These are phyloP conservation scores for Heterodera schachtii DNA, from an alignment of 1,140 invertebrate species.

Conservation along the genomic window DNA sequence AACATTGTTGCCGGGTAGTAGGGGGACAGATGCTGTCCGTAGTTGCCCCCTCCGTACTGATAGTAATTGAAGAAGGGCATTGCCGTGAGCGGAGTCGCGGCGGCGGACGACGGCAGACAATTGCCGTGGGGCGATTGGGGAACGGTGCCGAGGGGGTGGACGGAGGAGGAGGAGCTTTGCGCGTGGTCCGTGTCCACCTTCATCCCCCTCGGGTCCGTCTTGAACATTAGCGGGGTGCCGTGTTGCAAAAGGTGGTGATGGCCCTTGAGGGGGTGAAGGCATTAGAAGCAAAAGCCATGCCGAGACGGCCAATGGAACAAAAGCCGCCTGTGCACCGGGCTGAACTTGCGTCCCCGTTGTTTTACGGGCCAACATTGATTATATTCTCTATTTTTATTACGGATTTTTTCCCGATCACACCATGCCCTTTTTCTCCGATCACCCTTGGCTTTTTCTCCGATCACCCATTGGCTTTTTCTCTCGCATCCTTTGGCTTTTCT, in stretches of 20 bases:
- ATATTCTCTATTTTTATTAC: too few relatives aligned
- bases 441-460: too few relatives aligned
- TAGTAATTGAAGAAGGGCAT: neutral
- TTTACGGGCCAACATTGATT: too few relatives aligned
- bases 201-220: neutral
- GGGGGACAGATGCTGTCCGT: neutral
- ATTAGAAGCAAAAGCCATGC: too few relatives aligned
- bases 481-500: too few relatives aligned
- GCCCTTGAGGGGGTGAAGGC: too few relatives aligned
- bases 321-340: too few relatives aligned
- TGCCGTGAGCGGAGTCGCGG: neutral
- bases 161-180: neutral
- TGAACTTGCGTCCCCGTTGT: too few relatives aligned
- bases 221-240: neutral
- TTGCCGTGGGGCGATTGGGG: neutral
- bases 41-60: neutral
- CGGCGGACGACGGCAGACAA: neutral
- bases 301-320: too few relatives aligned
- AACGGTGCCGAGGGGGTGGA: neutral
- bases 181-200: neutral
- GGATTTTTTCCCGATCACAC: too few relatives aligned
- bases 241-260: neutral
- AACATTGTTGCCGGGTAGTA: neutral
- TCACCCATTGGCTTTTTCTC: too few relatives aligned
- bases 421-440: too few relatives aligned